Evolutionary conservation across 2,797 vertebrate species (phyloP).

Genomic region (Rhadinocentrus ornatus): DNA sequence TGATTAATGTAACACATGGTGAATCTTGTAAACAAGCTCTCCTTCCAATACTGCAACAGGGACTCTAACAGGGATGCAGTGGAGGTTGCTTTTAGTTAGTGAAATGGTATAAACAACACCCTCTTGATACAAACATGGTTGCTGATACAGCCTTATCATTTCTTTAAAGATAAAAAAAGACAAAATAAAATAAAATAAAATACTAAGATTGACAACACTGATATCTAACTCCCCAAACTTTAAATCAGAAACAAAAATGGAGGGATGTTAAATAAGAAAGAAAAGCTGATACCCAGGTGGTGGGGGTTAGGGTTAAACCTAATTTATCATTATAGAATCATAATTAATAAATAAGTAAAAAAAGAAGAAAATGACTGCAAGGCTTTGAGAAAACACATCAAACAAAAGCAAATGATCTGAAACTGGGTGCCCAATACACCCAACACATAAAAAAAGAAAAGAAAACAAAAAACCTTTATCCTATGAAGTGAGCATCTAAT

Average conservation of each 20-base stretch:
- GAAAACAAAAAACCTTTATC: conserved; percentile 19
- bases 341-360: conserved; percentile 40
- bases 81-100: conserved; percentile 48
- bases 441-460: conserved; percentile 28
- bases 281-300: background rate
- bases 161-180: background rate
- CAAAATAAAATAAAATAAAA: background rate
- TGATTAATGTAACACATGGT: conserved; percentile 52
- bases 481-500: conserved; percentile 73
- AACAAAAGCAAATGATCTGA: conserved; percentile 37
- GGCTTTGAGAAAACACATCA: conserved; percentile 53
- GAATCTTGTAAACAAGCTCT: conserved; percentile 55
- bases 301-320: background rate
- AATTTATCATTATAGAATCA: background rate
- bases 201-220: no score
- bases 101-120: conserved; percentile 45
- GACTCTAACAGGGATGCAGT: conserved; percentile 5
- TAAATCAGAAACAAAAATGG: conserved; percentile 11
- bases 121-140: background rate
- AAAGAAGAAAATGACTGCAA: conserved; percentile 16
- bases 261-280: background rate
- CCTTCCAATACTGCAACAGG: conserved; percentile 41
- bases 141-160: background rate
- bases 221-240: background rate
- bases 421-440: conserved; percentile 33